Evolutionary conservation across 2,797 vertebrate species (phyloP), one percentile per base, ranked within the genome.

Genomic region (Psittacula echo): DNA sequence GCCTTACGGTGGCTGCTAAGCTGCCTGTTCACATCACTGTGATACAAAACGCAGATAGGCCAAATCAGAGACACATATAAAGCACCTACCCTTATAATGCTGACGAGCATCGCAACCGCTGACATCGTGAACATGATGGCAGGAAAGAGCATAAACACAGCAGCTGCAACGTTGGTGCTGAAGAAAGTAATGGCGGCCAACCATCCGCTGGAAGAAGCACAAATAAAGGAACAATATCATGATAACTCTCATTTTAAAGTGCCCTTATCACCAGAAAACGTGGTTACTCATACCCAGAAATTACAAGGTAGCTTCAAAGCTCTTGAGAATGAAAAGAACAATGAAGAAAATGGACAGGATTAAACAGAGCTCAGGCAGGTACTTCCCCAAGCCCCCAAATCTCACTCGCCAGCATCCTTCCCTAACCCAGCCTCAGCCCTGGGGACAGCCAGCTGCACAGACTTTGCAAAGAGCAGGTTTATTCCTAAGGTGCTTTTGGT

Each of bases 101-200:
- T 92, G 72, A 99, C 13, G 17, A 93, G 97, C 98, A 99, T 99
- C 27, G 98, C 96, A 4, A 97, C 73, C 0, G 99, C 98, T 10
- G 98, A 97, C 87, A 98, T 7, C 0, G 99, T 99, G 95, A 99
- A 99, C 98, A 99, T 98, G 76, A 99, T 82, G 91, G 98, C 96
- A 2, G 99, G 98, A 85, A 99, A 97, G 44, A 99, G 98, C 99
- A 99, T 99, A 96, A 99, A 97, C 94, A 99, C 97, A 22, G 97
- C 98, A 2, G 98, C 97, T 11, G 97, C 98, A 0, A 95, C 67
- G 0, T 1, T 98, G 29, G 32, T 90, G 44, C 87, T n/a, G 32
- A 98, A 98, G 95, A 98, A 98, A 1, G 68, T 32, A 5, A 97
- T 13, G 1, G 98, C 97, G 12, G 97, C 96, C 89, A 98, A 44